A percentile compares a stretch with the other conserved stretches of the same genome.
These are phyloP conservation scores for Clepsis dumicolana DNA, from an alignment of 2,888 invertebrate species.

Conservation along the genomic window DNA sequence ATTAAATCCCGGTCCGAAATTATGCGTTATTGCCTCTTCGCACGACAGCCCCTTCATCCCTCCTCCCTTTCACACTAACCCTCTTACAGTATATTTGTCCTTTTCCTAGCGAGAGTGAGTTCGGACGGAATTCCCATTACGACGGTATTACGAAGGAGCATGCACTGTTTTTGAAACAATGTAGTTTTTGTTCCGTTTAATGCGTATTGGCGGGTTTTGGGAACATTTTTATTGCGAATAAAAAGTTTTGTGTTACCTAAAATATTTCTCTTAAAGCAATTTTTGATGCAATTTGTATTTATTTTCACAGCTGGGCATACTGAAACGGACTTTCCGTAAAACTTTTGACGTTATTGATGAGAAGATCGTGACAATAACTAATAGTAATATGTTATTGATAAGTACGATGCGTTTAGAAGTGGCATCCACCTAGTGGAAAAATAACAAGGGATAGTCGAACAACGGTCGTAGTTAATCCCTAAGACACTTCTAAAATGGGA, in stretches of 20 bases:
- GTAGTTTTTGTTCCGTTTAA: constrained; percentile 23
- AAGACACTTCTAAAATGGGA: too few species aligned
- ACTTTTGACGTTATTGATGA: too few species aligned
- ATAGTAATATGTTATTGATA: too few species aligned
- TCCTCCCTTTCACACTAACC: constrained; percentile 29
- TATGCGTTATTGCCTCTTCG: constrained; percentile 49
- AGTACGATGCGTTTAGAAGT: too few species aligned
- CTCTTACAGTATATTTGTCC: constrained; percentile 20
- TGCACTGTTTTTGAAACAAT: constrained; percentile 44
- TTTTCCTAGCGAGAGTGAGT: constrained; percentile 47
- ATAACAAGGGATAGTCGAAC: too few species aligned
- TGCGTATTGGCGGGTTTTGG: not conserved
- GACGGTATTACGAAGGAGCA: constrained; percentile 46
- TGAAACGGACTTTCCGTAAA: too few species aligned
- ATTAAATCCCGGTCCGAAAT: constrained; percentile 49
- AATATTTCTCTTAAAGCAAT: not conserved
- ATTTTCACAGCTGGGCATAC: too few species aligned
- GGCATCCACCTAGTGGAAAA: too few species aligned
- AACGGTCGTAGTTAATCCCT: too few species aligned
- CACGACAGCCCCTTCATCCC: constrained; percentile 47
- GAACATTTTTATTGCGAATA: not conserved
- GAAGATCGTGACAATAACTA: too few species aligned
- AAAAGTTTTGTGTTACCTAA: not conserved
- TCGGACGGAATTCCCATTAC: constrained; percentile 48
- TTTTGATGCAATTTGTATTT: too few species aligned